Base-by-base conservation (phyloP, 2,797 vertebrate genomes). In the Amphiprion clarkii region DNA sequence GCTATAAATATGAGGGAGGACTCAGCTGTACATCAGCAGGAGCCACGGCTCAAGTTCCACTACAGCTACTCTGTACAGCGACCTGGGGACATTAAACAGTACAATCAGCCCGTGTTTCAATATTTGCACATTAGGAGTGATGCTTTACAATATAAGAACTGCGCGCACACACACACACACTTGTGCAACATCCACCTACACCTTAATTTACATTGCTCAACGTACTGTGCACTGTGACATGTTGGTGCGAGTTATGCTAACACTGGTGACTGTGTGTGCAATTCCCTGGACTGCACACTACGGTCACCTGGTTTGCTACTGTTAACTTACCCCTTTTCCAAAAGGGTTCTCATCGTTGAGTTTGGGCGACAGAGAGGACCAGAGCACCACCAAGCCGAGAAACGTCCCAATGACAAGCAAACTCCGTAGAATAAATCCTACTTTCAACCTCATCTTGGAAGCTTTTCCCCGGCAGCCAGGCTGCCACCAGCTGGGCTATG, bases 371-470 rank as follows among this genome's bases (percentile, higher is more conserved):
- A 98, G 91, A 31, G 95, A 96, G 0, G 96, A 97, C 97, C 97
- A 99, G 72, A 99, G 94, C 68, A 97, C 88, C 78, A 99, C 87
- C 51, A 99, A 86, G 42, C 94, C 96, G 73, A 99, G 91, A 83
- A 98, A 96, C 63, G 96, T 96, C 56, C 96, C 97, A 66, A 97
- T 81, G 67, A 96, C 89, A 71, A 97, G 90, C 81, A 96, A 67
- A 88, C 96, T 96, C 83, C 97, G 96, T 53, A 98, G 87, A 79
- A 98, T 81, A 86, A 98, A 97, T 36, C 97, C 97, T 16, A 96
- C 89, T 93, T 97, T 98, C 76, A 99, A 87, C 91, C 97, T 96
- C 97, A 99, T 99, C 3, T 63, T 67, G 64, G 42, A 44, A 51
- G 57, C 55, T 55, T 36, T 79, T 65, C 59, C 60, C 25, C 13